Conservation (phyloP, 1,140 invertebrate genomes). For the Papilio machaon region DNA sequence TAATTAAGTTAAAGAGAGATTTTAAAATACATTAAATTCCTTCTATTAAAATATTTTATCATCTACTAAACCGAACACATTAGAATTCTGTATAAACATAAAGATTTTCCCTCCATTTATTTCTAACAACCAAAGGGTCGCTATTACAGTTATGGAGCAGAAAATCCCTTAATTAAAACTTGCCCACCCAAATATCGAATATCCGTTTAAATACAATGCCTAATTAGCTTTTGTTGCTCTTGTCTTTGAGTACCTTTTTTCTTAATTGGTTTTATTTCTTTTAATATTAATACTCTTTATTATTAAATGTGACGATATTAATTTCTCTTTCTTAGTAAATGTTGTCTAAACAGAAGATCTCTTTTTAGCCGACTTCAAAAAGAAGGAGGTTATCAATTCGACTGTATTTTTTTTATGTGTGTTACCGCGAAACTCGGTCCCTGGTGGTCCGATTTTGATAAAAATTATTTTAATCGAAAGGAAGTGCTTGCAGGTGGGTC, state of each 20-base stretch:
- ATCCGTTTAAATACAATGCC: slow-evolving; percentile 32
- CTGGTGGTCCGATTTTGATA: no score
- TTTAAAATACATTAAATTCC: background rate
- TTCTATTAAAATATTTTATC: background rate
- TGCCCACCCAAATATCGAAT: slow-evolving; percentile 35
- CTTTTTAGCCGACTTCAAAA: no score
- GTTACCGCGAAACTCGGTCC: no score
- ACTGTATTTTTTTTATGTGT: no score
- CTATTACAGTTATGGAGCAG: slow-evolving; percentile 28
- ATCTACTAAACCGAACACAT: background rate
- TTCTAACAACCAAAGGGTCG: slow-evolving; percentile 16
- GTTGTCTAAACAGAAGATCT: no score
- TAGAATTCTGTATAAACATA: background rate
- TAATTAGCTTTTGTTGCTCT: slow-evolving; percentile 30
- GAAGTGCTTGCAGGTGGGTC: no score
- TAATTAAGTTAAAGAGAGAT: background rate
- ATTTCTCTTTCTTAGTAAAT: slow-evolving; percentile 6
- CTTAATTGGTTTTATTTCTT: background rate
- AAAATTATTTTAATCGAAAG: no score
- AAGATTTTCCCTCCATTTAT: slow-evolving; percentile 21
- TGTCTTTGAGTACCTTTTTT: background rate
- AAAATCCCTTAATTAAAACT: slow-evolving; percentile 36
- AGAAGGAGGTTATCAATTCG: no score
- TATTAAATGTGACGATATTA: background rate
- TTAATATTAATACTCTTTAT: background rate